A percentile compares a stretch with the other conserved stretches of the same genome.
Conservation (phyloP, 2,797 vertebrate genomes). For the Pseudotriccus pelzelni region DNA sequence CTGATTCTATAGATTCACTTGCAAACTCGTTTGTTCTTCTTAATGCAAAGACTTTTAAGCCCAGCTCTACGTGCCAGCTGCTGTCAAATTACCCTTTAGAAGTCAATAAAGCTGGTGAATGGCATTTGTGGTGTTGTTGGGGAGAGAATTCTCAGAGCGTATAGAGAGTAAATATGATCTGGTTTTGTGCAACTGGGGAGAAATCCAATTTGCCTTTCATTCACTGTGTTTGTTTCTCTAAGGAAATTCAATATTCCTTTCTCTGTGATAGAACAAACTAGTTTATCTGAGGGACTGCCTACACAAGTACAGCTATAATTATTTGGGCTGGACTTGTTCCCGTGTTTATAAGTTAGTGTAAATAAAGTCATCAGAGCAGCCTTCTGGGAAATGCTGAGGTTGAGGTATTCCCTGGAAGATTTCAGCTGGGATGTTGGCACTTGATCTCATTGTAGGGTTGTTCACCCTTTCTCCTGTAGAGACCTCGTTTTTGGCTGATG, state of each 20-base stretch:
- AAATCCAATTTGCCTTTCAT: conserved; percentile 59
- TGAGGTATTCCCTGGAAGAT: not conserved
- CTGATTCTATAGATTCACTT: not conserved
- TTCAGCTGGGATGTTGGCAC: not conserved
- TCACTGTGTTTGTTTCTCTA: conserved; percentile 1
- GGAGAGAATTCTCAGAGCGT: conserved; percentile 4
- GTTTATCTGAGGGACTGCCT: conserved; percentile 15
- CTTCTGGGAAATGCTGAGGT: not conserved
- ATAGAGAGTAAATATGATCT: conserved; percentile 43
- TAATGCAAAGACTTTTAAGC: not conserved
- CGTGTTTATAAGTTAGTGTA: not conserved
- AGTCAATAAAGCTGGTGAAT: conserved; percentile 40
- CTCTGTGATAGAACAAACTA: not conserved
- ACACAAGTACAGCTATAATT: not conserved
- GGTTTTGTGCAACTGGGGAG: conserved; percentile 23
- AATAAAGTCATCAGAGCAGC: not conserved
- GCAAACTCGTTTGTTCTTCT: not conserved
- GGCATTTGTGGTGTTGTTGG: conserved; percentile 32
- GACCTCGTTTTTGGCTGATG: rapidly evolving
- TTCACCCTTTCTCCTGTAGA: not conserved
- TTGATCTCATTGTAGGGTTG: not conserved
- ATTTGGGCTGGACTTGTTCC: not conserved
- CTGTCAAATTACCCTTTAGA: conserved; percentile 30
- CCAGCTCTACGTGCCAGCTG: conserved; percentile 32
- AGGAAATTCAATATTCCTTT: conserved; percentile 43